Evolutionary conservation across 2,888 invertebrate species (phyloP).

Genomic region (Latrodectus hesperus): DNA sequence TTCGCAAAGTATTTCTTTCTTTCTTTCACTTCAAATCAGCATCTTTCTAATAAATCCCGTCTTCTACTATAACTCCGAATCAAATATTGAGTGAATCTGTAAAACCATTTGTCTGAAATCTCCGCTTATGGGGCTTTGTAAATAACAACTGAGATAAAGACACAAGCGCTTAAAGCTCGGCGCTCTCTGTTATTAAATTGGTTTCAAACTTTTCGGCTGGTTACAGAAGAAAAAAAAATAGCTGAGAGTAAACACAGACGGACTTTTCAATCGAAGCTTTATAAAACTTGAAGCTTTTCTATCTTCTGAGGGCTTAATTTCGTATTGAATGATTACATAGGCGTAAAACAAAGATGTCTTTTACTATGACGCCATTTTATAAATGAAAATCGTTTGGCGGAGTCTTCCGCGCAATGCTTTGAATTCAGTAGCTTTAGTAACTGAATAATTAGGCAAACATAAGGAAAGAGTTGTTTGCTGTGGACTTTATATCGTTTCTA

Average conservation of each 20-base stretch:
- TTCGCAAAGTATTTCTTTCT: slow-evolving; percentile 17
- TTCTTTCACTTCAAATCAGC: slow-evolving; percentile 32
- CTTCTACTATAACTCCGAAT: slow-evolving; percentile 4
- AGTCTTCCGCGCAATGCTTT: slow-evolving; percentile 24
- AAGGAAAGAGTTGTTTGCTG: slow-evolving; percentile 34
- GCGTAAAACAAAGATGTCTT: slow-evolving; percentile 56
- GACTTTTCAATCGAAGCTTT: slow-evolving; percentile 26
- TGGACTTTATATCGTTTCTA: slow-evolving; percentile 13
- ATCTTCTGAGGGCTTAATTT: slow-evolving; percentile 48
- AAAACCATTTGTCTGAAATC: slow-evolving; percentile 16
- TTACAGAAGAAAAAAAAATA: slow-evolving; percentile 19
- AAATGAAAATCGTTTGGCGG: slow-evolving; percentile 39
- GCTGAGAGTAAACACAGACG: neutral
- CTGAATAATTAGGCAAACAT: slow-evolving; percentile 64
- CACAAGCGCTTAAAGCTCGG: slow-evolving; percentile 4
- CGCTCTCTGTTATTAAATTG: slow-evolving; percentile 51
- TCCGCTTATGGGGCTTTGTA: slow-evolving; percentile 26
- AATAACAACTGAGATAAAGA: slow-evolving; percentile 32
- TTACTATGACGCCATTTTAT: slow-evolving; percentile 36
- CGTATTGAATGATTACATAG: slow-evolving; percentile 60
- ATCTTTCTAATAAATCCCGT: slow-evolving; percentile 29
- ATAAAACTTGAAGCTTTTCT: neutral
- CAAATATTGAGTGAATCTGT: slow-evolving; percentile 10
- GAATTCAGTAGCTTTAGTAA: slow-evolving; percentile 57
- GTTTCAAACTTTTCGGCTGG: slow-evolving; percentile 3